Base-by-base conservation (phyloP, 2,888 invertebrate genomes). In the Epirrhoe alternata region DNA sequence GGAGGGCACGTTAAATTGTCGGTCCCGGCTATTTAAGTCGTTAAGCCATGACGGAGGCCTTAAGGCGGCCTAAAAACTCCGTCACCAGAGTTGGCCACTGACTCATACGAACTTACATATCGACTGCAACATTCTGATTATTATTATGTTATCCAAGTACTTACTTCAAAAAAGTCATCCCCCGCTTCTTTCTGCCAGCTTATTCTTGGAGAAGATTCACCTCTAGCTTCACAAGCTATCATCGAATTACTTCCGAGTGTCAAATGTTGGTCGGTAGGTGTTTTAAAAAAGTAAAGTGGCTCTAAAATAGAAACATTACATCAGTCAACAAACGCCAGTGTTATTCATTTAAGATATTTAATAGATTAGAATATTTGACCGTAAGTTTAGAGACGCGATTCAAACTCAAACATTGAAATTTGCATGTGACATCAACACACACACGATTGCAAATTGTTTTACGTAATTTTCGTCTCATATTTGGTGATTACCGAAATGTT, bases 121-220 rank as follows among this genome's bases (percentile, higher is more conserved):
- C n/a, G n/a, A n/a, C n/a, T 24, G 24, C 24, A 24, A 24, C 24
- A 24, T 24, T 24, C 35, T 35, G 35, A 35, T 35, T 10, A 35
- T 2, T 2, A 2, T 24, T 24, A 35, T 56, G 1, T 33, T 45
- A 14, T 6, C 24, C 14, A 16, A 47, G 12, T 42, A 68, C 71
- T 76, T 77, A 84, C 86, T 73, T 82, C 77, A 61, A 74, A 73
- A 50, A 66, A 61, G 17, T 74, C 76, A 7, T 76, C 81, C 2
- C 80, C 80, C 38, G 53, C 72, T 64, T 80, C 81, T 74, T 82
- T 87, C 61, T 86, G 77, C 91, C 90, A 92, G n/a, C 70, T 81
- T 31, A 86, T 83, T 1, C 79, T 59, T 10, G 84, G 82, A 14
- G 72, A 64, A 1, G 78, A 71, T 5, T 84, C 84, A 3, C 86